Base-by-base conservation (phyloP, 2,113 vertebrate species). In the Mirounga angustirostris region DNA sequence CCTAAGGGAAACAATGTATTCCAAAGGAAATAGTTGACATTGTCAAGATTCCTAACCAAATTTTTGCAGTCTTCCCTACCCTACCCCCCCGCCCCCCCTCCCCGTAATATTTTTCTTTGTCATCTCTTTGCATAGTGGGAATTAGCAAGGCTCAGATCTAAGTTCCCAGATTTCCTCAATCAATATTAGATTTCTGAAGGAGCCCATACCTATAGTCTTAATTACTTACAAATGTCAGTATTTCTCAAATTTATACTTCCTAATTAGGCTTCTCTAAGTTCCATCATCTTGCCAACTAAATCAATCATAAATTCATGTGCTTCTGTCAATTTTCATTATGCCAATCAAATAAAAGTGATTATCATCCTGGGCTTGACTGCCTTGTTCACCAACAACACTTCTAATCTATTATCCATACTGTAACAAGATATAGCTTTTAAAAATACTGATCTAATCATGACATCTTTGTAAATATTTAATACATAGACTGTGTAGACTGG, bases 251-350 rank as follows among this genome's bases (percentile, higher is more conserved):
- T 59, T 92, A 24, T 78, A 74, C 33, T 4, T 52, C 21, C 28
- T 78, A 71, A 85, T 61, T 36, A 78, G 21, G 2, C 19, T 69
- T 94, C 22, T 71, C 15, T 50, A 43, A 76, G 73, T 56, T 50
- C 40, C 13, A 92, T 90, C 7, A 81, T 84, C 13, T 91, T 91
- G 36, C 28, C 18, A 83, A 54, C 1, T 50, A 74, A 96, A 85
- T 94, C 28, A 65, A 69, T 80, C 22, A 33, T 46, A 69, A 92
- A 74, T 59, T 21, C 63, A 26, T 46, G 7, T 88, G 16, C 22
- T 82, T 93, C 30, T 59, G 24, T 46, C 26, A 83, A 24, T 88
- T 96, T 91, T 91, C 33, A 69, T 93, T 88, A 58, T 56, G 52
- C 6, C 5, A 87, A 26, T 52, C 56, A 87, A 69, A 80, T 79